These are phyloP conservation scores for Melinaea menophilus DNA, from an alignment of 2,888 invertebrate species.

Conservation along the genomic window DNA sequence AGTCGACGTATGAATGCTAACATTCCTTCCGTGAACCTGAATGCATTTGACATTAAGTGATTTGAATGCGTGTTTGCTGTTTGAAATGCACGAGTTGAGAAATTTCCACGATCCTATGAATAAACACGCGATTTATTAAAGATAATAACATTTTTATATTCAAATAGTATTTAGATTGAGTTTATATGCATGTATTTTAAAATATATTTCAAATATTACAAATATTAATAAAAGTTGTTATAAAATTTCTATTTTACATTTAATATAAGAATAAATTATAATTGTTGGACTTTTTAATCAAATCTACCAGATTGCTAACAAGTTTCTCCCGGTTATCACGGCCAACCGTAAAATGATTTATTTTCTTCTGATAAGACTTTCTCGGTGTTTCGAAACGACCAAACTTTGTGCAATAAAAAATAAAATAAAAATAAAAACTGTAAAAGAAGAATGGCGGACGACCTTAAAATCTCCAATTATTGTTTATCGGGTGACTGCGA, in stretches of 20 bases:
- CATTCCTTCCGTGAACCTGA: conserved; percentile 28
- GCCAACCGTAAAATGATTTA: conserved; percentile 53
- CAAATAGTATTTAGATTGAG: background rate
- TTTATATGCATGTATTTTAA: background rate
- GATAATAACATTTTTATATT: background rate
- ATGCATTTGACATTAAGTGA: conserved; percentile 39
- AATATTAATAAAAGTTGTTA: too few species aligned
- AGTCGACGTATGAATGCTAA: conserved; percentile 43
- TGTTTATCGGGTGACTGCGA: background rate
- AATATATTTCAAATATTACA: too few species aligned
- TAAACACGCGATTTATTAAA: conserved; percentile 11
- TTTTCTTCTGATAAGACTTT: conserved; percentile 50
- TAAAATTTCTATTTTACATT: too few species aligned
- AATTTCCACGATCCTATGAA: conserved; percentile 20
- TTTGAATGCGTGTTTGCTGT: conserved; percentile 32
- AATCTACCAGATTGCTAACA: conserved; percentile 31
- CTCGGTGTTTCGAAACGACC: conserved; percentile 24
- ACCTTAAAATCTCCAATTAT: background rate
- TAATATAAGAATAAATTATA: conserved; percentile 25
- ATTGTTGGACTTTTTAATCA: conserved; percentile 11
- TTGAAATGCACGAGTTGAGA: conserved; percentile 19
- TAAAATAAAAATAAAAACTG: conserved; percentile 1
- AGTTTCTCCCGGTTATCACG: conserved; percentile 43
- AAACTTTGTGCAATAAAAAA: background rate
- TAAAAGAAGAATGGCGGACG: conserved; percentile 1